These are phyloP conservation scores for Schizothorax lantsangensis DNA, from an alignment of 2,797 vertebrate genomes.

Conservation along the genomic window DNA sequence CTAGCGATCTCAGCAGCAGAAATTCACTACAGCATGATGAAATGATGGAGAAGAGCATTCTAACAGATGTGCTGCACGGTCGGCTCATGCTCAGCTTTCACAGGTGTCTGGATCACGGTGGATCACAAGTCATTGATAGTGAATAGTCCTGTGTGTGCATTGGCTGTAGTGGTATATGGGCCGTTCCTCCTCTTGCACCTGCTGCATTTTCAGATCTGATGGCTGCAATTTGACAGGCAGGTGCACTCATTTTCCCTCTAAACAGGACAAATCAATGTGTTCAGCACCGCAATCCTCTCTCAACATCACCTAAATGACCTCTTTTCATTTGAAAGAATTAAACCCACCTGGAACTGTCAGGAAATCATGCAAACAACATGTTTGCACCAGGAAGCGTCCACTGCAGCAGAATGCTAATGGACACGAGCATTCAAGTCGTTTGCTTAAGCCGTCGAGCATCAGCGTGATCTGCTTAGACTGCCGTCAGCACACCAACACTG, in stretches of 20 bases:
- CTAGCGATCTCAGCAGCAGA: not conserved
- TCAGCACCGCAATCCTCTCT: conserved; percentile 72
- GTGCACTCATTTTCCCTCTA: conserved; percentile 62
- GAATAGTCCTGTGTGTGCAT: not conserved
- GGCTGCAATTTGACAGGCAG: conserved; percentile 49
- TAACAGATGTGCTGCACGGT: not conserved
- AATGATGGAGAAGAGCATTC: too few species aligned
- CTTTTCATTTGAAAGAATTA: conserved; percentile 78
- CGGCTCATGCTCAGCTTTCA: not conserved
- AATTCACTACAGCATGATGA: not conserved
- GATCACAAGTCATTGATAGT: not conserved
- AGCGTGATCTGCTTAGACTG: conserved; percentile 58
- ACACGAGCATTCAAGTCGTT: not conserved
- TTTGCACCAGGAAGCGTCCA: conserved; percentile 57
- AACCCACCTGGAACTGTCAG: conserved; percentile 75
- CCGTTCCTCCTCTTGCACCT: not conserved
- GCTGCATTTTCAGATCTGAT: conserved; percentile 23
- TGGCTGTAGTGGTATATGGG: not conserved
- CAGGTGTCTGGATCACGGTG: not conserved
- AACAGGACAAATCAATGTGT: conserved; percentile 73
- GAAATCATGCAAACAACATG: conserved; percentile 53
- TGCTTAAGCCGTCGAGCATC: conserved; percentile 10
- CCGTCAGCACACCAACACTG: conserved; percentile 47
- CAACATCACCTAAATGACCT: conserved; percentile 80
- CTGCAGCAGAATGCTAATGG: not conserved